A percentile compares a stretch with the other conserved stretches of the same genome.
phyloP scores from a whole-genome alignment of 2,888 invertebrate genomes.

The Dasysyrphus albostriatus region DNA sequence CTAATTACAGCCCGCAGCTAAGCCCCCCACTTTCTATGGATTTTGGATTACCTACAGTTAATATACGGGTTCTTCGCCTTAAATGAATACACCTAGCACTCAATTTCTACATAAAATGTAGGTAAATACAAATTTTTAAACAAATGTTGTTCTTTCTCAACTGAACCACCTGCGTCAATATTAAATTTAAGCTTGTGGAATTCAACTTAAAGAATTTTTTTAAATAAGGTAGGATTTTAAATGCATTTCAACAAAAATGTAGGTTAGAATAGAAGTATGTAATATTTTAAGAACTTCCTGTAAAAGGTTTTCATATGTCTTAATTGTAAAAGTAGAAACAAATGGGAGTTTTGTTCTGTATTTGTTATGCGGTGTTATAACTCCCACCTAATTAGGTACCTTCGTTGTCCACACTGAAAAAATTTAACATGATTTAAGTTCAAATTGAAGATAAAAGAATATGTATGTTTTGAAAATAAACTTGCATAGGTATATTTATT shows the following conservation, averaged over 20 bases:
- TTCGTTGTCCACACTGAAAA: constrained; percentile 5
- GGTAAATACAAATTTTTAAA: constrained; percentile 32
- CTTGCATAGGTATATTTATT: too few relatives aligned
- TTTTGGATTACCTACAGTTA: constrained; percentile 62
- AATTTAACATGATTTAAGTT: neutral
- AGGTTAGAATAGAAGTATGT: neutral
- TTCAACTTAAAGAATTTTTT: constrained; percentile 11
- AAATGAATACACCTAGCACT: constrained; percentile 15
- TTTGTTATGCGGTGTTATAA: neutral
- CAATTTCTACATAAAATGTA: constrained; percentile 56
- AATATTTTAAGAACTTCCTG: constrained; percentile 15
- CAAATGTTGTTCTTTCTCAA: neutral
- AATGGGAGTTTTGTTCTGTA: constrained; percentile 8
- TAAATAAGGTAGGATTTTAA: neutral
- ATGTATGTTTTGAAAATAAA: too few relatives aligned
- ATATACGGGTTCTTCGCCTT: constrained; percentile 36
- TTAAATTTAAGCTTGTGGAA: neutral
- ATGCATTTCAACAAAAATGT: neutral
- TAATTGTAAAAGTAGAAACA: constrained; percentile 25
- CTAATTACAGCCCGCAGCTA: neutral
- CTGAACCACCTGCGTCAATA: constrained; percentile 52
- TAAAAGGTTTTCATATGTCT: constrained; percentile 9
- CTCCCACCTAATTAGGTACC: constrained; percentile 13
- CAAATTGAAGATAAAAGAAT: neutral
- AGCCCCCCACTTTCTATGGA: constrained; percentile 40